Conservation (phyloP, 2,113 vertebrate genomes). For the Ameiurus melas region DNA sequence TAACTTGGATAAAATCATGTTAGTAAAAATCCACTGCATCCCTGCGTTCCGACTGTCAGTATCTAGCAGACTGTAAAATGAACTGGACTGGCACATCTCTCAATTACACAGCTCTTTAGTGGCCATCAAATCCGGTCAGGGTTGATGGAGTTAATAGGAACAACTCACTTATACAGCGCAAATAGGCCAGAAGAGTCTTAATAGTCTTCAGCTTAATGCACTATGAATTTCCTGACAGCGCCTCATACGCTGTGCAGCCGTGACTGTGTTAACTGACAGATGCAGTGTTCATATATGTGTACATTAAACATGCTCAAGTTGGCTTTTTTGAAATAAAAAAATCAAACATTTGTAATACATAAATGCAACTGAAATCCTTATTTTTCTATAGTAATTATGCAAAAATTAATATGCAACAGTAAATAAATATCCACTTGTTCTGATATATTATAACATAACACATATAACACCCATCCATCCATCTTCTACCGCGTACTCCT, state of each 20-base stretch:
- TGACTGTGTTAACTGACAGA: not conserved
- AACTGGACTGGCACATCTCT: slow-evolving; percentile 19
- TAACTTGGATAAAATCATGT: not conserved
- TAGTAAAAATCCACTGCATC: too few species aligned
- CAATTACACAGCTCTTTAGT: slow-evolving; percentile 28
- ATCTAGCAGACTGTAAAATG: slow-evolving; percentile 29
- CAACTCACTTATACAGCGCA: not conserved
- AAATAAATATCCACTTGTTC: not conserved
- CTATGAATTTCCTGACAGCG: slow-evolving; percentile 1
- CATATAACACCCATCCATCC: too few species aligned
- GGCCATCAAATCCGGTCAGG: slow-evolving; percentile 26
- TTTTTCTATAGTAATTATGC: too few species aligned
- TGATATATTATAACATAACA: not conserved
- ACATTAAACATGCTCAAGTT: not conserved
- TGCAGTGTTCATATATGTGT: not conserved
- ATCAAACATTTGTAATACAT: too few species aligned
- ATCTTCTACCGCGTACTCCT: too few species aligned
- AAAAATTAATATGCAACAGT: too few species aligned
- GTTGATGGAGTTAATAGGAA: slow-evolving; percentile 19
- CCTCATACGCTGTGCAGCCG: not conserved
- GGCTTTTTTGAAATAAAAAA: too few species aligned
- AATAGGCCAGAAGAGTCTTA: slow-evolving; percentile 6
- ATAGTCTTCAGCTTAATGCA: slow-evolving; percentile 7
- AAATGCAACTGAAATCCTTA: too few species aligned
- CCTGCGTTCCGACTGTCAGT: not conserved